A percentile compares a stretch with the other conserved stretches of the same genome.
Conservation (phyloP, 2,888 invertebrate species). For the Acanthosepion pharaonis region DNA sequence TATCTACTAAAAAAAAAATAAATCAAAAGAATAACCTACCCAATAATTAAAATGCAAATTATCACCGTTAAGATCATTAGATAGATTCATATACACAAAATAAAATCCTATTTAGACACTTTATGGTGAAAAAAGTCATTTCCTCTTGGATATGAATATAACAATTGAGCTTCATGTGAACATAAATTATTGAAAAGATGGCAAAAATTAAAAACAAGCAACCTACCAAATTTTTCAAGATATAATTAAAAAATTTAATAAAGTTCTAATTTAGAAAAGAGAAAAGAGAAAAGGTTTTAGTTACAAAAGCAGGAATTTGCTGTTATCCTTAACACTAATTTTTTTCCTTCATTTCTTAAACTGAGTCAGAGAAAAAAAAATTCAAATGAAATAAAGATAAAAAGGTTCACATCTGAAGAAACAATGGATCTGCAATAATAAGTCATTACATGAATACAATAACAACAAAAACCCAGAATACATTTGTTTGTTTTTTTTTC, state of each 20-base stretch:
- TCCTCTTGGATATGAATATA: neutral
- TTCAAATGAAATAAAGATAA: neutral
- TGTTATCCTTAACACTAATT: neutral
- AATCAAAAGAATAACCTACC: neutral
- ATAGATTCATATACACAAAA: neutral
- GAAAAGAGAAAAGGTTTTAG: too few relatives aligned
- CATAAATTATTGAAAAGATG: neutral
- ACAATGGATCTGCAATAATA: slow-evolving; percentile 18
- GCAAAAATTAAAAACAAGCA: neutral
- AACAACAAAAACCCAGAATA: too few relatives aligned
- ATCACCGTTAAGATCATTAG: neutral
- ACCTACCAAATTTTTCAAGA: neutral
- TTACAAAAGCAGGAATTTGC: too few relatives aligned
- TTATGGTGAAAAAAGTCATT: neutral
- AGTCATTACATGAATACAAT: too few relatives aligned
- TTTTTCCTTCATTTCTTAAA: neutral
- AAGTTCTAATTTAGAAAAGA: too few relatives aligned
- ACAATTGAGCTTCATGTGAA: neutral
- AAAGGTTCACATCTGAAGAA: neutral
- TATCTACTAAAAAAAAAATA: neutral
- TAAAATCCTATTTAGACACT: neutral
- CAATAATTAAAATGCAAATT: neutral
- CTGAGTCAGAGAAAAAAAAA: neutral
- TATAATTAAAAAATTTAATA: neutral
- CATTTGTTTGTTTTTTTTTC: too few relatives aligned